A percentile compares a stretch with the other conserved stretches of the same genome.
Evolutionary conservation across 2,888 invertebrate genomes (phyloP).

Genomic region (Agriopis marginaria): DNA sequence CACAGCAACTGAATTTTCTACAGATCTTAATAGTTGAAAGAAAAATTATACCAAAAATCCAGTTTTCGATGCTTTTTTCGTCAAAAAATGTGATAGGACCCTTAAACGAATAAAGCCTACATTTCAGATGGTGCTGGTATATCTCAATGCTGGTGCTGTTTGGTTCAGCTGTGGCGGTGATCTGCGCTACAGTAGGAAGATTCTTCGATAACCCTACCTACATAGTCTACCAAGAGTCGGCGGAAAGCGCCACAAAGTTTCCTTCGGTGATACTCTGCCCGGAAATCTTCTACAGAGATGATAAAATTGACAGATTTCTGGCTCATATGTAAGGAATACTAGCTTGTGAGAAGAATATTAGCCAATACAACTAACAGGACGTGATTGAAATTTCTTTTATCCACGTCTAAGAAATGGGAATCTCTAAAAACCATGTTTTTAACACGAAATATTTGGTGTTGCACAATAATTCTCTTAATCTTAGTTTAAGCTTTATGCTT

Average conservation of each 20-base stretch:
- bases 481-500: too few relatives aligned
- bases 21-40: too few relatives aligned
- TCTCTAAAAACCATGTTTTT: too few relatives aligned
- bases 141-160: conserved; percentile 55
- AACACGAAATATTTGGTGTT: too few relatives aligned
- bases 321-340: conserved; percentile 55
- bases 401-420: too few relatives aligned
- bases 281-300: conserved; percentile 55
- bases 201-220: conserved; percentile 63
- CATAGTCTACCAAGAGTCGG: conserved; percentile 50
- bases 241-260: conserved; percentile 47
- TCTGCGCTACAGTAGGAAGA: conserved; percentile 52
- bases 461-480: too few relatives aligned
- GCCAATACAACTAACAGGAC: neutral
- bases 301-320: conserved; percentile 61
- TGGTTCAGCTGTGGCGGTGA: conserved; percentile 49
- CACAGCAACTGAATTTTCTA: too few relatives aligned
- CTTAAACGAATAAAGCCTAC: neutral
- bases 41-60: too few relatives aligned
- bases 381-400: too few relatives aligned
- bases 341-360: neutral
- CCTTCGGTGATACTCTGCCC: conserved; percentile 69
- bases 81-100: too few relatives aligned
- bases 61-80: too few relatives aligned
- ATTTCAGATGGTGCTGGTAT: conserved; percentile 61